Evolutionary conservation across 2,888 invertebrate genomes (phyloP), one percentile per base, ranked within the genome.

Genomic region (Agonopterix heracliana): DNA sequence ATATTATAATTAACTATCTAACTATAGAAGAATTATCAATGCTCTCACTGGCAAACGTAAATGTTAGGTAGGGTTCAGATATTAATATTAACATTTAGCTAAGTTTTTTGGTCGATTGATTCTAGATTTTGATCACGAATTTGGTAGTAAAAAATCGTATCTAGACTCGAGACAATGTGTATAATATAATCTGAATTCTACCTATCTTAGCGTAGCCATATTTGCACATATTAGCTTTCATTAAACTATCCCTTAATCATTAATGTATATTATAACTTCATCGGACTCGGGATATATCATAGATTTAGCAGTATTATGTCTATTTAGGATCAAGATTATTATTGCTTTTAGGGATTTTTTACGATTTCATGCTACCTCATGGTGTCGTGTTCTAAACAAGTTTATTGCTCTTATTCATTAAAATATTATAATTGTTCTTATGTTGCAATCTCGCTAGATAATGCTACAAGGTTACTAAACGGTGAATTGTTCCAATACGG

Each of bases 231-330:
- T 26, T 26, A 26, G 26, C 26, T 26, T 26, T 26, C 26, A 26
- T 26, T 26, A 26, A 26, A 26, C 26, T 26, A 26, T 26, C 26
- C 26, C 26, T 26, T 5, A 26, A 26, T 26, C 26, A 26, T 26
- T 26, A 26, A 5, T 26, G 26, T 26, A 26, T 26, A 26, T 26
- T 38, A 9, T 38, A 38, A 38, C 38, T n/a, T n/a, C 9, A 38
- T n/a, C 5, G 38, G 38, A 50, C n/a, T n/a, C 58, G 63, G 61
- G 66, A 65, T 67, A 67, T 70, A 70, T 68, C 51, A 62, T 81
- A 80, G 74, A 62, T 64, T 75, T 76, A 84, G 79, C 86, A 86
- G 86, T 86, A 86, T 85, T 86, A 86, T 75, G 74, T 64, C 68
- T 64, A 52, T 63, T 61, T 71, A 74, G 66, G 55, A 61, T 66